A percentile compares a stretch with the other conserved stretches of the same genome.
Conservation (phyloP, 2,888 invertebrate genomes). For the Limnephilus rhombicus region DNA sequence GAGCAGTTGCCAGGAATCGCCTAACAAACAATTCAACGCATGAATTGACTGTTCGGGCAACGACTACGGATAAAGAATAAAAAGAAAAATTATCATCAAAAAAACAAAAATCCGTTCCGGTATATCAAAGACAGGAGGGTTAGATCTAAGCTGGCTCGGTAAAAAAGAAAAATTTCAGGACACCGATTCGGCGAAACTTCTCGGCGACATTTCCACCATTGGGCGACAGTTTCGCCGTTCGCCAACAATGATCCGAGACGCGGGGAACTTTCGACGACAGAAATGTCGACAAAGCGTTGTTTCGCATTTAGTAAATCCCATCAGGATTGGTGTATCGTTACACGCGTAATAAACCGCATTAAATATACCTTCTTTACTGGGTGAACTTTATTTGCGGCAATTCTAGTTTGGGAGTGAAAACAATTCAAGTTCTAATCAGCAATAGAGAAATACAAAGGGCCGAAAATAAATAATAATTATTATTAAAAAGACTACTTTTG, state of each 20-base stretch:
- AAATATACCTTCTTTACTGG: neutral
- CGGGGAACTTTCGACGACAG: neutral
- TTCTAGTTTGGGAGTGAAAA: neutral
- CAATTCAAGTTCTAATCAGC: neutral
- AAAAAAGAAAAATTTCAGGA: constrained; percentile 33
- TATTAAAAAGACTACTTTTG: too few species aligned
- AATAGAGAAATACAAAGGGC: neutral
- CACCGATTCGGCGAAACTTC: constrained; percentile 14
- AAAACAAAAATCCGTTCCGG: neutral
- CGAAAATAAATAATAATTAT: too few species aligned
- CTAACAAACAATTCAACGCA: too few species aligned
- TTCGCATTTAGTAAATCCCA: neutral
- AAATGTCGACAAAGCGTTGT: neutral
- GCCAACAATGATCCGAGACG: neutral
- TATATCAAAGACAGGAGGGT: neutral
- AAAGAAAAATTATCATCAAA: neutral
- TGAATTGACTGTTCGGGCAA: neutral
- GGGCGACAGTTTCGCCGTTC: neutral
- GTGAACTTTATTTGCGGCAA: neutral
- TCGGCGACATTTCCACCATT: constrained; percentile 8
- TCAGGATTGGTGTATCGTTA: neutral
- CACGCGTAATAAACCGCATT: neutral
- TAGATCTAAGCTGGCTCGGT: neutral
- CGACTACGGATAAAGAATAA: neutral
- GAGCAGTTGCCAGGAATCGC: too few species aligned